A percentile compares a stretch with the other conserved stretches of the same genome.
phyloP scores from a whole-genome alignment of 1,140 invertebrate species.

The Acromyrmex charruanus region DNA sequence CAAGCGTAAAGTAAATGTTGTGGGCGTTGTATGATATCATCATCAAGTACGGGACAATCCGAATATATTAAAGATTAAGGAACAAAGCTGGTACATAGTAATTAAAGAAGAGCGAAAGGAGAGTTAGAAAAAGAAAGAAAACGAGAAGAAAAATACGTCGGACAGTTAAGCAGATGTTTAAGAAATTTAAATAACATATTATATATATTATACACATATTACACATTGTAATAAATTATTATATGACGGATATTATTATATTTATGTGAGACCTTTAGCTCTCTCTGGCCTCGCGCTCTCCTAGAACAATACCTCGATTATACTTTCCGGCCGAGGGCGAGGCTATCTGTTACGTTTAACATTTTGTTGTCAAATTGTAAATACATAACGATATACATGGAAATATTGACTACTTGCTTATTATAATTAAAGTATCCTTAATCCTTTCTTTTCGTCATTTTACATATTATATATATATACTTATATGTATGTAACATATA shows the following conservation, averaged over 20 bases:
- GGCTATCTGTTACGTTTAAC: conserved; percentile 79
- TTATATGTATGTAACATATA: too few species aligned
- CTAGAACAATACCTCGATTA: conserved; percentile 68
- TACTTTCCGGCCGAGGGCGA: conserved; percentile 72
- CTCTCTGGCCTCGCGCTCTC: conserved; percentile 71
- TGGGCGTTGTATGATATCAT: conserved; percentile 71
- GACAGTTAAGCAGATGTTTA: conserved; percentile 71
- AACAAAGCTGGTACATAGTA: conserved; percentile 66
- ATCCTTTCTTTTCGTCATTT: not conserved
- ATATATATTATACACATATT: conserved; percentile 72
- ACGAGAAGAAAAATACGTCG: conserved; percentile 41
- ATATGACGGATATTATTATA: conserved; percentile 78
- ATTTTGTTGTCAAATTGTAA: conserved; percentile 83
- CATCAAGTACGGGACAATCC: conserved; percentile 81
- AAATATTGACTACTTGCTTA: conserved; percentile 65
- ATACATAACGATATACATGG: conserved; percentile 83
- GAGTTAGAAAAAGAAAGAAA: conserved; percentile 17
- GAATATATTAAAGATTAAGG: conserved; percentile 75
- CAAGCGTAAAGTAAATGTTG: conserved; percentile 62
- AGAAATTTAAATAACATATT: conserved; percentile 75
- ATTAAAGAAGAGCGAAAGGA: conserved; percentile 37
- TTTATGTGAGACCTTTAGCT: conserved; percentile 77
- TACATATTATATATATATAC: too few species aligned
- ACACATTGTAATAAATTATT: conserved; percentile 78
- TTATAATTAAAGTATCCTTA: too few species aligned